Conservation (phyloP, 2,797 vertebrate genomes). For the Tokudaia tokunoshimensis region DNA sequence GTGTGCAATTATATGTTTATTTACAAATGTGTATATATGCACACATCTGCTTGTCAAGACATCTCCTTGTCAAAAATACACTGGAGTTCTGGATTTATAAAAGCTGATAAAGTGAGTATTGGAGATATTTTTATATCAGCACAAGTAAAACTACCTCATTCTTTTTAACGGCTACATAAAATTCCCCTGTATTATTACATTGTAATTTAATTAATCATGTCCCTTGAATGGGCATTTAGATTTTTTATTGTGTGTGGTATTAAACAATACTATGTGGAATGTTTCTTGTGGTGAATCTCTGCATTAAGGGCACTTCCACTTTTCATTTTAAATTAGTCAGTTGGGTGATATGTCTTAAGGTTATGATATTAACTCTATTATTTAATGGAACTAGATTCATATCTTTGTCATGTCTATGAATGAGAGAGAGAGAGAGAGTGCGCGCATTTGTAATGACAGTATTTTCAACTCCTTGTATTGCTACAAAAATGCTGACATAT, state of each 20-base stretch:
- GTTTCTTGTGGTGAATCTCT: conserved; percentile 45
- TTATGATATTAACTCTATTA: conserved; percentile 52
- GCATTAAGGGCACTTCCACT: conserved; percentile 3
- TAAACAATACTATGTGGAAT: conserved; percentile 36
- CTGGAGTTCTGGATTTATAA: neutral
- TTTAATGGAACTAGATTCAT: conserved; percentile 61
- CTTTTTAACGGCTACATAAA: conserved; percentile 41
- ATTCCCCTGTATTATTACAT: conserved; percentile 47
- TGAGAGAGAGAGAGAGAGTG: neutral
- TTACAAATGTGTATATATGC: neutral
- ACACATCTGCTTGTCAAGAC: neutral
- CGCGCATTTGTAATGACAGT: neutral
- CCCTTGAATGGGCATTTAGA: conserved; percentile 5
- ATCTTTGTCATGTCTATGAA: neutral
- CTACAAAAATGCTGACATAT: neutral
- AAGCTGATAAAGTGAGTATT: conserved; percentile 50
- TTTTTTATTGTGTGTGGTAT: conserved; percentile 46
- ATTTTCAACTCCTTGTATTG: neutral
- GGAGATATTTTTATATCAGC: conserved; percentile 8
- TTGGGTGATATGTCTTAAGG: conserved; percentile 27
- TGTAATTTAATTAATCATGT: conserved; percentile 55
- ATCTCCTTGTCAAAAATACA: neutral
- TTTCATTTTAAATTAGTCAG: conserved; percentile 24
- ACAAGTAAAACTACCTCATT: conserved; percentile 78
- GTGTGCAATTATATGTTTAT: neutral